Conservation (phyloP, 2,797 vertebrate genomes). For the Leuciscus waleckii region DNA sequence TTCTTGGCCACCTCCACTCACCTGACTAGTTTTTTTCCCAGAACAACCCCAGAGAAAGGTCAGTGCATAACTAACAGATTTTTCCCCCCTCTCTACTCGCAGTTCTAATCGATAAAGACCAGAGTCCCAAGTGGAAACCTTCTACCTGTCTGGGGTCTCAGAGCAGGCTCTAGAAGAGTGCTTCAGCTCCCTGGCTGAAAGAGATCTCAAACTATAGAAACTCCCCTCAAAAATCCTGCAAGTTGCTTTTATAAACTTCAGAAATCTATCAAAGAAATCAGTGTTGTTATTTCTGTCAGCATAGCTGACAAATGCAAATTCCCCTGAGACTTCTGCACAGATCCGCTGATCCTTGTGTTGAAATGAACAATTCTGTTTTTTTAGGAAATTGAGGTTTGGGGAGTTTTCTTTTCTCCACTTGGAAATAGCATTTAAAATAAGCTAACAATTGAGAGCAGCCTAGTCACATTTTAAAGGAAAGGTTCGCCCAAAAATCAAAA, state of each 20-base stretch:
- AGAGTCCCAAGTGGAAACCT: conserved; percentile 83
- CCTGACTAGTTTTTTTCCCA: neutral
- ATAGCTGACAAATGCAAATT: conserved; percentile 14
- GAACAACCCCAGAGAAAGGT: neutral
- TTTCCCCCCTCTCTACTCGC: conserved; percentile 45
- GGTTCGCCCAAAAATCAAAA: neutral
- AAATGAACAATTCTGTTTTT: conserved; percentile 38
- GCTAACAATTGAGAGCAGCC: neutral
- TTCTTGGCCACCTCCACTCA: neutral
- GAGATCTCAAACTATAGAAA: conserved; percentile 77
- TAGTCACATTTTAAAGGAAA: conserved; percentile 2
- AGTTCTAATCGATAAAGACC: conserved; percentile 88
- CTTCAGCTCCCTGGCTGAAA: conserved; percentile 80
- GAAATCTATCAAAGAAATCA: neutral
- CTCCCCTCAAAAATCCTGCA: neutral
- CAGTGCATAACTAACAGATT: neutral
- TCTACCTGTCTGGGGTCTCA: conserved; percentile 79
- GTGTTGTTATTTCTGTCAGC: conserved; percentile 25
- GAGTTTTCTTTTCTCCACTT: neutral
- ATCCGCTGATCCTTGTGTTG: conserved; percentile 20
- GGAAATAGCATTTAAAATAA: neutral
- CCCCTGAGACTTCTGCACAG: conserved; percentile 9
- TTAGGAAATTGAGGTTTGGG: neutral
- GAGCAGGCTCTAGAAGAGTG: conserved; percentile 78
- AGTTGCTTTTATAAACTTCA: conserved; percentile 4